A percentile compares a stretch with the other conserved stretches of the same genome.
These are phyloP conservation scores for Pheucticus melanocephalus DNA, from an alignment of 2,113 vertebrate genomes.

Conservation along the genomic window DNA sequence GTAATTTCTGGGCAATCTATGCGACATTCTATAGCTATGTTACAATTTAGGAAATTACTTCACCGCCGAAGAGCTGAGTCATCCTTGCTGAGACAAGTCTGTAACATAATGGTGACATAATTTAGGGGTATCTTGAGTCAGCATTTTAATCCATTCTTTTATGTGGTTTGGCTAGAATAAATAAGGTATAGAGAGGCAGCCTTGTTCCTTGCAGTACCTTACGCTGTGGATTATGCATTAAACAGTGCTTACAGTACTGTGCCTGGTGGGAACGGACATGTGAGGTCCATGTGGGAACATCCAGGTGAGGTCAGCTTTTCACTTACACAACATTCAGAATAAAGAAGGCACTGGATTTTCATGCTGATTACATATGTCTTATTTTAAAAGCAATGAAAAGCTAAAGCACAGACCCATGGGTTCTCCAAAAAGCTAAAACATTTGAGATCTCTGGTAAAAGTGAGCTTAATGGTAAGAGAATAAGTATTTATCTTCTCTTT, in stretches of 20 bases:
- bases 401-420: not conserved
- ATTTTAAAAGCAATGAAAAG: not conserved
- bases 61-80: not conserved
- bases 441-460: not conserved
- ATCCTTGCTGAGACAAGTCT: not conserved
- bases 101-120: not conserved
- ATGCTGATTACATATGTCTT: not conserved
- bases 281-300: not conserved
- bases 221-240: not conserved
- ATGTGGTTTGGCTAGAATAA: not conserved
- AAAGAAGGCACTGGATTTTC: not conserved
- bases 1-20: not conserved
- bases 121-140: not conserved
- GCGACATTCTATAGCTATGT: not conserved
- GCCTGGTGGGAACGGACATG: not conserved
- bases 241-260: not conserved
- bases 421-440: not conserved
- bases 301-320: not conserved
- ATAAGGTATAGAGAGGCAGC: not conserved
- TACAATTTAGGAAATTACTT: not conserved
- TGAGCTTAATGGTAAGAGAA: not conserved
- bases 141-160: not conserved
- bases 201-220: not conserved
- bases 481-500: not conserved
- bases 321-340: not conserved